Evolutionary conservation across 2,888 invertebrate species (phyloP).

Genomic region (Myopa tessellatipennis): DNA sequence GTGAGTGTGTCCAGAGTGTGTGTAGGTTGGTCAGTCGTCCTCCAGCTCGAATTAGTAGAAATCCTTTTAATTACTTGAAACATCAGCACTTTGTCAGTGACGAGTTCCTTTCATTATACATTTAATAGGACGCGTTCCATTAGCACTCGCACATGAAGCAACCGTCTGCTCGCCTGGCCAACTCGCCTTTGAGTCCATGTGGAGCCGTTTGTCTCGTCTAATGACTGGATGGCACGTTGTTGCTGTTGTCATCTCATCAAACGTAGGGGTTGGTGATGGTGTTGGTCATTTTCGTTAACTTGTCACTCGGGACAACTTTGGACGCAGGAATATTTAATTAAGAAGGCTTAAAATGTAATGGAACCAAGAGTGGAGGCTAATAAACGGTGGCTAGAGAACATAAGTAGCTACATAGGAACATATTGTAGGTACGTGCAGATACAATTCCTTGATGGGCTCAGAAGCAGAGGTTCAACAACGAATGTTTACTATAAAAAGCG

Average conservation of each 20-base stretch:
- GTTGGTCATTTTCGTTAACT: constrained; percentile 17
- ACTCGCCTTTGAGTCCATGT: neutral
- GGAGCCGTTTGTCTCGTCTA: neutral
- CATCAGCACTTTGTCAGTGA: constrained; percentile 62
- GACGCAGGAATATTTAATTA: neutral
- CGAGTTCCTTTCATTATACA: neutral
- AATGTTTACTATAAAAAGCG: too few species aligned
- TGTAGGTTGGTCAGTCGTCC: constrained; percentile 24
- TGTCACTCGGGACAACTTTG: constrained; percentile 6
- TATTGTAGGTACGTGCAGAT: too few species aligned
- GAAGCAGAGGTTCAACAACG: neutral
- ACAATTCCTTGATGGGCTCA: neutral
- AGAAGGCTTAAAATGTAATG: neutral
- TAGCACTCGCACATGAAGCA: neutral
- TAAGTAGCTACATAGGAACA: too few species aligned
- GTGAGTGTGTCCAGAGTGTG: constrained; percentile 54
- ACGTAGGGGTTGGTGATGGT: neutral
- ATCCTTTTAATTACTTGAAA: constrained; percentile 66
- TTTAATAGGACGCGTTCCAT: neutral
- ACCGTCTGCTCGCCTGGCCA: neutral
- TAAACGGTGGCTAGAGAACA: neutral
- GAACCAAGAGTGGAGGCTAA: neutral
- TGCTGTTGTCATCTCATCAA: neutral
- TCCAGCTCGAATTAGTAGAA: constrained; percentile 59
- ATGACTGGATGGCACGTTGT: neutral